These are phyloP conservation scores for Uropsilus gracilis DNA, from an alignment of 2,113 vertebrate species.

Conservation along the genomic window DNA sequence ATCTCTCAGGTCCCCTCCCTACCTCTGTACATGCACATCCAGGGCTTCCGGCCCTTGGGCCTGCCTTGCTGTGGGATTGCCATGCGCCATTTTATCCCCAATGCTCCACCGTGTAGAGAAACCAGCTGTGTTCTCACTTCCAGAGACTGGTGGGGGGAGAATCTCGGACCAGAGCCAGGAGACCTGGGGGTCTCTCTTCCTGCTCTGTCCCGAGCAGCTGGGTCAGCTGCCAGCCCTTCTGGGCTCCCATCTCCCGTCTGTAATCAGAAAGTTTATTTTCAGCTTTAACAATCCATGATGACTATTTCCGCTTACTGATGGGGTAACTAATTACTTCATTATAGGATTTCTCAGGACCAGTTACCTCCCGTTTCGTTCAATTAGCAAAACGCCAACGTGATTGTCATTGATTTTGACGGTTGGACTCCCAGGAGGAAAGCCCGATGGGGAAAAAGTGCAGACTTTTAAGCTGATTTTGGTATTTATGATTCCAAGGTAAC, in stretches of 20 bases:
- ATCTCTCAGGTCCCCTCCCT: neutral
- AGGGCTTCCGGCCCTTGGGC: neutral
- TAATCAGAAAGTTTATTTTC: slow-evolving; percentile 73
- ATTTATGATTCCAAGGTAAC: slow-evolving; percentile 69
- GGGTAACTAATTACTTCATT: slow-evolving; percentile 84
- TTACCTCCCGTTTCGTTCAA: slow-evolving; percentile 78
- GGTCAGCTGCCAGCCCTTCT: neutral
- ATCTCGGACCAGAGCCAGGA: neutral
- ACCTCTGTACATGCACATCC: rapidly evolving
- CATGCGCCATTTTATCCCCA: neutral
- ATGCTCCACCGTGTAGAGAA: neutral
- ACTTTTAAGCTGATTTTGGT: slow-evolving; percentile 74
- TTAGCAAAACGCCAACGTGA: slow-evolving; percentile 77
- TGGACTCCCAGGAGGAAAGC: slow-evolving; percentile 63
- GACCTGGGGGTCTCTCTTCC: too few species aligned
- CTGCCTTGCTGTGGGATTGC: rapidly evolving
- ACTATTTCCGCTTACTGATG: slow-evolving; percentile 80
- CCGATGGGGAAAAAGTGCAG: slow-evolving; percentile 35
- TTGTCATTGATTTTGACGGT: slow-evolving; percentile 70
- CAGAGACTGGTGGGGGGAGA: neutral
- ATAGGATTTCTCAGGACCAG: slow-evolving; percentile 82
- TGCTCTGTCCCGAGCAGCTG: neutral
- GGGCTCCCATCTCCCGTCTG: neutral
- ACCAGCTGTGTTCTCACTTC: neutral
- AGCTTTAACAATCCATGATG: slow-evolving; percentile 66